These are phyloP conservation scores for Trichonephila clavata DNA, from an alignment of 1,140 invertebrate species.

Conservation along the genomic window DNA sequence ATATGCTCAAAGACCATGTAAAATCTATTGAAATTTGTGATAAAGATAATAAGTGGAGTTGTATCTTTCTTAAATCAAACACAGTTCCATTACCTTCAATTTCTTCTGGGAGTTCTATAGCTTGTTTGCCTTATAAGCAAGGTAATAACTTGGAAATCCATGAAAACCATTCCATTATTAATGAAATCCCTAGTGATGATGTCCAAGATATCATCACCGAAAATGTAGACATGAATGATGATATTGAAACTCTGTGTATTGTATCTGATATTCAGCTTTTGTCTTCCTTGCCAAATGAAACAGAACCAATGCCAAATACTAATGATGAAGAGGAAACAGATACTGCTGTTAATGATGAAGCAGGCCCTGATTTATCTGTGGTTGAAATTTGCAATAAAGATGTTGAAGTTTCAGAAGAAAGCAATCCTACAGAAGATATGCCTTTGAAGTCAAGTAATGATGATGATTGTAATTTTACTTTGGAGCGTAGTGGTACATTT, in stretches of 20 bases:
- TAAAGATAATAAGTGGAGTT: conserved; percentile 38
- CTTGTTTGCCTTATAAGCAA: conserved; percentile 1
- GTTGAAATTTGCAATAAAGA: background rate
- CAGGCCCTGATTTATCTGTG: background rate
- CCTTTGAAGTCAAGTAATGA: background rate
- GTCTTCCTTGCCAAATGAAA: conserved; percentile 47
- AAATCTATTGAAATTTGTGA: conserved; percentile 51
- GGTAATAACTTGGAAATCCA: background rate
- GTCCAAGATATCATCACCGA: background rate
- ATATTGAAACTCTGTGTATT: background rate
- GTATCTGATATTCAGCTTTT: background rate
- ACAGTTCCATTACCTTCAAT: background rate
- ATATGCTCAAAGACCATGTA: conserved; percentile 54
- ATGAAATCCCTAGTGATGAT: background rate
- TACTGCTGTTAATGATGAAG: background rate
- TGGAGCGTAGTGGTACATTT: conserved; percentile 58
- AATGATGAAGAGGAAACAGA: background rate
- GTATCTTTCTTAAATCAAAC: conserved; percentile 11
- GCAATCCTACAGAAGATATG: background rate
- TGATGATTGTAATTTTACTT: background rate
- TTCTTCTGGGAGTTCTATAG: background rate
- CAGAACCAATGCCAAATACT: conserved; percentile 46
- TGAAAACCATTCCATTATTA: background rate
- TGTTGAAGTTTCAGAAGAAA: background rate
- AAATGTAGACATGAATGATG: background rate